These are phyloP conservation scores for Drosophila subobscura DNA, from an alignment of 1,140 invertebrate species.

Conservation along the genomic window DNA sequence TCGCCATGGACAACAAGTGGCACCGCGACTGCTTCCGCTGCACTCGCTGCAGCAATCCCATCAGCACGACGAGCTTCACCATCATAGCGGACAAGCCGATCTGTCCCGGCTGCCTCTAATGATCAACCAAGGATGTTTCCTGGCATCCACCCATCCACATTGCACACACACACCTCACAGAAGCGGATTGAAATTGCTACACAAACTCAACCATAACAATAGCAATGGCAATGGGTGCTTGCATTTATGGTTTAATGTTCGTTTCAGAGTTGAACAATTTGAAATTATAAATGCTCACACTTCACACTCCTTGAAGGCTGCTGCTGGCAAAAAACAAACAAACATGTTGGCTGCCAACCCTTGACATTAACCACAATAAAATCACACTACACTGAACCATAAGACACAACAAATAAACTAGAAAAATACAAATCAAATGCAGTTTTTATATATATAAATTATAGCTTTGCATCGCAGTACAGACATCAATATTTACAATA, in stretches of 20 bases:
- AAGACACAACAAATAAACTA: background rate
- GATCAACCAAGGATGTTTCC: background rate
- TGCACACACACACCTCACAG: no score
- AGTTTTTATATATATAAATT: background rate
- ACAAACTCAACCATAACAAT: background rate
- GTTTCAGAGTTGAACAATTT: conserved; percentile 6
- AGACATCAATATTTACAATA: no score
- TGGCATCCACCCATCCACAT: background rate
- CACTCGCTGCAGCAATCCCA: conserved; percentile 86
- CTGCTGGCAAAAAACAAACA: background rate
- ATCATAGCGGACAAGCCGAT: conserved; percentile 86
- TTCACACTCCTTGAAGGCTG: no score
- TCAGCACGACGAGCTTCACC: conserved; percentile 86
- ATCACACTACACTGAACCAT: background rate
- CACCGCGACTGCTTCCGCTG: conserved; percentile 88
- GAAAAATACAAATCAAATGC: background rate
- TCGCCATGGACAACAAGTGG: conserved; percentile 88
- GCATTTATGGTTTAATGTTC: conserved; percentile 44
- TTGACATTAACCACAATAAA: background rate
- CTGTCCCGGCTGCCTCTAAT: conserved; percentile 83
- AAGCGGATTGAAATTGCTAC: no score
- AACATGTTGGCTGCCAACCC: background rate
- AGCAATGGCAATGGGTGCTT: conserved; percentile 30
- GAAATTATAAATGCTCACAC: conserved; percentile 1
- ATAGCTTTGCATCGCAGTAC: no score